Base-by-base conservation (phyloP, 2,113 vertebrate species). In the Polypterus senegalus region DNA sequence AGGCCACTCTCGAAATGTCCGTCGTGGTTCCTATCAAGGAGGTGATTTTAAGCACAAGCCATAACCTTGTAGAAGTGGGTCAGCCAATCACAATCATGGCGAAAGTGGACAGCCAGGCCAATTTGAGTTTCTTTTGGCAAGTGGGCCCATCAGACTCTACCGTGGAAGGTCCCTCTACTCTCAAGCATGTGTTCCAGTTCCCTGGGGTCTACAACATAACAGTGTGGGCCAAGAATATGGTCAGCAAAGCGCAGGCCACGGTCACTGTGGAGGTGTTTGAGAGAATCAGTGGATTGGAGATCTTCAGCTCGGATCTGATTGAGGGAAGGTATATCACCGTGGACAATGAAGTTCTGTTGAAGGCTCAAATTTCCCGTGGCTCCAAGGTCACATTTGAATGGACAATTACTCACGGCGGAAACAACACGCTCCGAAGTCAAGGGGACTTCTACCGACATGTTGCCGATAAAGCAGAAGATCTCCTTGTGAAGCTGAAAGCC, bases 321-420 rank as follows among this genome's bases (percentile, higher is more conserved):
- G 65, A 71, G n/a, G 58, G 57, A 9, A 80, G 76, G 4, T 85
- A 79, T 56, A 47, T 77, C 61, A 74, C 80, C 4, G 69, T 81
- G 7, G 65, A 69, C n/a, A 74, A 84, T 62, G 66, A 65, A 3
- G 48, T 81, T 3, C 44, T 63, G 3, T 77, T 83, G 49, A 65
- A 46, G 4, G 79, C 80, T 11, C 73, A 67, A 58, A 54, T 83
- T 43, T 60, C 53, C 7, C 69, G 62, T 46, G 87, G 87, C 9
- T 86, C 84, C 46, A 83, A 79, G 65, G 66, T 89, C 4, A 77
- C 76, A 3, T 90, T 75, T 60, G 58, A 65, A 4, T 90, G 86
- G 88, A 45, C 69, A 3, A 65, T 64, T 51, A 60, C 54, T 5
- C 77, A 69, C 10, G 65, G 60, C n/a, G 59, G 49, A 65, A 60